Conservation (phyloP, 2,888 invertebrate genomes). For the Caenorhabditis angaria region DNA sequence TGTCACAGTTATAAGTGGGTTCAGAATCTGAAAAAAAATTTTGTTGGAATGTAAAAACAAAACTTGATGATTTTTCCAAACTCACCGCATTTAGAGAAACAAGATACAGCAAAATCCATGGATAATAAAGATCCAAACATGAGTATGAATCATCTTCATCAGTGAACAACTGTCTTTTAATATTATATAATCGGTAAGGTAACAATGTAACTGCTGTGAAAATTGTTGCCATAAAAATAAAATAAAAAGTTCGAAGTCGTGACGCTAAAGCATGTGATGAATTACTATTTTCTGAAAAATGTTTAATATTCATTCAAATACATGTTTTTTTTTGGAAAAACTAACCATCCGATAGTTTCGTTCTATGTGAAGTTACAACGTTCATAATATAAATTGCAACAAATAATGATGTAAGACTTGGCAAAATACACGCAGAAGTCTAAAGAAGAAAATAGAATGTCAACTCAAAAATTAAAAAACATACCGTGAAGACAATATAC, state of each 20-base stretch:
- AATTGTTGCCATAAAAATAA: conserved; percentile 71
- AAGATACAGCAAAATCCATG: conserved; percentile 63
- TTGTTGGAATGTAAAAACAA: background rate
- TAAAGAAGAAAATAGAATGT: no score
- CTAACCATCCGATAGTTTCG: conserved; percentile 52
- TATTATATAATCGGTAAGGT: conserved; percentile 62
- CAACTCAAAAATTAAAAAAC: no score
- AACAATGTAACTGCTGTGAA: conserved; percentile 67
- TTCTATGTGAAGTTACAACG: conserved; percentile 63
- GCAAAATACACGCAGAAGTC: conserved; percentile 63
- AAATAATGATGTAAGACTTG: conserved; percentile 66
- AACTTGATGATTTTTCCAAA: background rate
- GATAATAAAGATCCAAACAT: conserved; percentile 56
- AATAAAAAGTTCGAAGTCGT: conserved; percentile 69
- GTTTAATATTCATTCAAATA: background rate
- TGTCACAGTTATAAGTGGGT: conserved; percentile 70
- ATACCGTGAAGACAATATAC: conserved; percentile 55
- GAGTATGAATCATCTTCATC: conserved; percentile 28
- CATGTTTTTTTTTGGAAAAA: background rate
- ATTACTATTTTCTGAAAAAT: conserved; percentile 35
- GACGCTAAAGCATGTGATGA: conserved; percentile 54
- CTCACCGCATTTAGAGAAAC: conserved; percentile 69
- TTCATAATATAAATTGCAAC: conserved; percentile 70
- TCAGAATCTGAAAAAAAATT: conserved; percentile 62
- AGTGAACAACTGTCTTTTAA: conserved; percentile 34